phyloP scores from a whole-genome alignment of 1,140 invertebrate genomes.

The Nasonia vitripennis region DNA sequence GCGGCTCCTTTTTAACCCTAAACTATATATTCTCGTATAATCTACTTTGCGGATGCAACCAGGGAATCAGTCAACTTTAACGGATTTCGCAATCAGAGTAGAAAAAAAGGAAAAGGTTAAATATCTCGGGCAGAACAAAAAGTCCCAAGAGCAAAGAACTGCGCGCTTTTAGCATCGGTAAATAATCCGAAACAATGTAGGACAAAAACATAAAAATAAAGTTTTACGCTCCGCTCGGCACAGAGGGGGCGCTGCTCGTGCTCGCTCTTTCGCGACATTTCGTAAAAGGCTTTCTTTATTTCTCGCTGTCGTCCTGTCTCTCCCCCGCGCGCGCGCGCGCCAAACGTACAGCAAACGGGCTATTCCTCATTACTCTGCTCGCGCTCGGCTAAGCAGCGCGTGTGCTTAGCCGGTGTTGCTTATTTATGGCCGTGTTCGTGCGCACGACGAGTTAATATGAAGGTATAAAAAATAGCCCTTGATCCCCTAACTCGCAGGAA shows the following conservation, averaged over 20 bases:
- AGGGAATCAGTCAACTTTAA: too few relatives aligned
- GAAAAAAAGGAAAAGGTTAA: not conserved
- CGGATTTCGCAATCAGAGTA: too few relatives aligned
- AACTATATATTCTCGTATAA: too few relatives aligned
- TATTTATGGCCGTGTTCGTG: constrained; percentile 1
- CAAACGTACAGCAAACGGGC: too few relatives aligned
- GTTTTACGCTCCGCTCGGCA: not conserved
- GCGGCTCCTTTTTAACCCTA: too few relatives aligned
- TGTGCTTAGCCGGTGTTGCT: not conserved
- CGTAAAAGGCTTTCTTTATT: constrained; percentile 20
- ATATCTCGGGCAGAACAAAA: constrained; percentile 3
- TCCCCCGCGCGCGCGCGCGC: too few relatives aligned
- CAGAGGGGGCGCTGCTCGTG: not conserved
- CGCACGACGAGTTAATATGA: not conserved
- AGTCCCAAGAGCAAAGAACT: not conserved
- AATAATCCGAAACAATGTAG: constrained; percentile 33
- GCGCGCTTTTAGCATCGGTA: not conserved
- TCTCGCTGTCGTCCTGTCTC: not conserved
- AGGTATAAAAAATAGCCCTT: constrained; percentile 14
- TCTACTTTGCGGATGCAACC: too few relatives aligned
- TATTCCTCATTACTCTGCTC: not conserved
- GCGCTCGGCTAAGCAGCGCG: not conserved
- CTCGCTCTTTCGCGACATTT: not conserved
- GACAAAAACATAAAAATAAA: constrained; percentile 13
- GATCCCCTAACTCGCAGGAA: not conserved